A percentile compares a stretch with the other conserved stretches of the same genome.
Conservation (phyloP, 2,888 invertebrate species). For the Cheilosia pagana region DNA sequence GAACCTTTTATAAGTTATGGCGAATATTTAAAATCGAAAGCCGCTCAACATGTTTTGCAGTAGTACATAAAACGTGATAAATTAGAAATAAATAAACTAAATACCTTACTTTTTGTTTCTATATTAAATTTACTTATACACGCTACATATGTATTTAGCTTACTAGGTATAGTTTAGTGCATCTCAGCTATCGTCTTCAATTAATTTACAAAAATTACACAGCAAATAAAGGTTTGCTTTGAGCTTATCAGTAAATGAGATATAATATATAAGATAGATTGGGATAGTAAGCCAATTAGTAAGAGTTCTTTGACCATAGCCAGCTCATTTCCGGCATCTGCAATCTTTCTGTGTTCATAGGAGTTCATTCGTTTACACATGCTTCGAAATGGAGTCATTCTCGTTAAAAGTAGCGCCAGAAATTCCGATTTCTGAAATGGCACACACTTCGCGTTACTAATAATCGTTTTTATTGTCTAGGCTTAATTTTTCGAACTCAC, state of each 20-base stretch:
- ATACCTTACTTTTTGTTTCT: conserved; percentile 14
- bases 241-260: conserved; percentile 21
- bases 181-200: conserved; percentile 4
- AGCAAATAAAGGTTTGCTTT: conserved; percentile 58
- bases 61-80: conserved; percentile 45
- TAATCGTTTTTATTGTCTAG: too few species aligned
- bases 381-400: too few species aligned
- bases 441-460: too few species aligned
- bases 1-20: background rate
- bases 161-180: conserved; percentile 42
- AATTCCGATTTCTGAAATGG: too few species aligned
- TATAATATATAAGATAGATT: conserved; percentile 4
- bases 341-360: too few species aligned
- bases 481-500: too few species aligned
- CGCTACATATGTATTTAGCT: conserved; percentile 7
- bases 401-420: too few species aligned
- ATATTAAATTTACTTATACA: conserved; percentile 24
- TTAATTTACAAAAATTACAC: conserved; percentile 65
- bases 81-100: conserved; percentile 36
- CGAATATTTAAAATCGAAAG: background rate
- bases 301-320: conserved; percentile 3
- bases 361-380: too few species aligned
- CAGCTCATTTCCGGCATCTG: too few species aligned
- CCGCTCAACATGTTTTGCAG: conserved; percentile 30
- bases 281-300: conserved; percentile 3